Evolutionary conservation across 1,140 invertebrate genomes (phyloP).

Genomic region (Acromyrmex echinatior): DNA sequence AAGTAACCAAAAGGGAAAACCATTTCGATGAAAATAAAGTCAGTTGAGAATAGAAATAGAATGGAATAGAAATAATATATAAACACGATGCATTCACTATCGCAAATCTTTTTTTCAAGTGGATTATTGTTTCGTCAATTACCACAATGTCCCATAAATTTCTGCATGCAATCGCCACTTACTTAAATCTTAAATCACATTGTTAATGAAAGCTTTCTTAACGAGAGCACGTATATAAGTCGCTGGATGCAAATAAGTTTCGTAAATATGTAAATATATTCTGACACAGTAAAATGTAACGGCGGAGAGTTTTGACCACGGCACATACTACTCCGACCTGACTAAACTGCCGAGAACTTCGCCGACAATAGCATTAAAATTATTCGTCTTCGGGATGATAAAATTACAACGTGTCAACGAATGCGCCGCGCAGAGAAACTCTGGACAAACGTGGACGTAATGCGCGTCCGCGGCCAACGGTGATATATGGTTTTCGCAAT

Average conservation of each 20-base stretch:
- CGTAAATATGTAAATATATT: conserved; percentile 60
- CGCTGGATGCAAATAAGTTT: conserved; percentile 49
- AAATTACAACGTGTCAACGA: conserved; percentile 50
- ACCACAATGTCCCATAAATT: not conserved
- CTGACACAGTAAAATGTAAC: conserved; percentile 22
- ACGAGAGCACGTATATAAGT: conserved; percentile 16
- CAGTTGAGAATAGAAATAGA: too few relatives aligned
- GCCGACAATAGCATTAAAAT: conserved; percentile 47
- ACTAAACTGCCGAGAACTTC: conserved; percentile 16
- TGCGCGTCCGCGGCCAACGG: conserved; percentile 28
- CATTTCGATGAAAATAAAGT: conserved; percentile 59
- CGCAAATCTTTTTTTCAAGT: conserved; percentile 5
- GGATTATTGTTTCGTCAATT: conserved; percentile 43
- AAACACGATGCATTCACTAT: not conserved
- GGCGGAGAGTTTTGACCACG: conserved; percentile 39
- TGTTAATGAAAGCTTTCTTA: conserved; percentile 50
- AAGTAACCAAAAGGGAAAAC: conserved; percentile 36
- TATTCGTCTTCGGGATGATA: conserved; percentile 53
- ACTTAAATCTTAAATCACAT: not conserved
- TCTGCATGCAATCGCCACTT: not conserved
- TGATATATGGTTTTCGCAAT: conserved; percentile 56
- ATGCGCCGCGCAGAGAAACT: conserved; percentile 26
- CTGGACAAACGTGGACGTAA: conserved; percentile 28
- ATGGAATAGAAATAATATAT: not conserved
- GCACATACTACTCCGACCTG: not conserved